phyloP scores from a whole-genome alignment of 2,888 invertebrate genomes.

The Ommatoiulus sabulosus region DNA sequence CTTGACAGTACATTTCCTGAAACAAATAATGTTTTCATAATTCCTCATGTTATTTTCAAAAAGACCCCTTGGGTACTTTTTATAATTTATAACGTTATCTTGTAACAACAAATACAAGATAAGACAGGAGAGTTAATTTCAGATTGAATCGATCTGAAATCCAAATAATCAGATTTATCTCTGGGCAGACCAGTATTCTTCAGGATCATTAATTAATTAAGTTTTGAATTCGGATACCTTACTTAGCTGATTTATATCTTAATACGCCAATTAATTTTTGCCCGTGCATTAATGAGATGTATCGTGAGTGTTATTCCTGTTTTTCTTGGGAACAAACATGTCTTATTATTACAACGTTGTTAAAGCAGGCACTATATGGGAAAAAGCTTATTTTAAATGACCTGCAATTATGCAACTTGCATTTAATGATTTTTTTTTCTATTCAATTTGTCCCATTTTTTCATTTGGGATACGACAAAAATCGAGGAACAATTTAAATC shows the following conservation, averaged over 20 bases:
- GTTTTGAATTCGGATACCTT: not conserved
- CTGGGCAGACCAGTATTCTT: not conserved
- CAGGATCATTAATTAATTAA: too few species aligned
- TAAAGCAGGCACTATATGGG: not conserved
- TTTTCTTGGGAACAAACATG: not conserved
- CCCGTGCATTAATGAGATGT: not conserved
- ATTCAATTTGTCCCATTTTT: not conserved
- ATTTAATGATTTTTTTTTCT: not conserved
- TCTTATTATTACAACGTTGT: not conserved
- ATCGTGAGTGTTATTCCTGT: not conserved
- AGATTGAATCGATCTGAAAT: not conserved
- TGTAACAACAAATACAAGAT: not conserved
- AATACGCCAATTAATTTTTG: not conserved
- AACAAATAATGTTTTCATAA: not conserved
- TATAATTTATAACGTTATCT: not conserved
- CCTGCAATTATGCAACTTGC: not conserved
- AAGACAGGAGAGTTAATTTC: too few species aligned
- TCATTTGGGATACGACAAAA: not conserved
- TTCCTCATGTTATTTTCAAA: not conserved
- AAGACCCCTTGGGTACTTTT: not conserved
- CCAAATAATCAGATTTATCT: not conserved
- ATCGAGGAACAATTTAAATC: too few species aligned
- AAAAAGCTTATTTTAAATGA: not conserved
- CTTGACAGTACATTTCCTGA: not conserved
- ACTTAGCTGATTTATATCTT: not conserved